phyloP scores from a whole-genome alignment of 1,140 invertebrate species.

The Atta colombica region DNA sequence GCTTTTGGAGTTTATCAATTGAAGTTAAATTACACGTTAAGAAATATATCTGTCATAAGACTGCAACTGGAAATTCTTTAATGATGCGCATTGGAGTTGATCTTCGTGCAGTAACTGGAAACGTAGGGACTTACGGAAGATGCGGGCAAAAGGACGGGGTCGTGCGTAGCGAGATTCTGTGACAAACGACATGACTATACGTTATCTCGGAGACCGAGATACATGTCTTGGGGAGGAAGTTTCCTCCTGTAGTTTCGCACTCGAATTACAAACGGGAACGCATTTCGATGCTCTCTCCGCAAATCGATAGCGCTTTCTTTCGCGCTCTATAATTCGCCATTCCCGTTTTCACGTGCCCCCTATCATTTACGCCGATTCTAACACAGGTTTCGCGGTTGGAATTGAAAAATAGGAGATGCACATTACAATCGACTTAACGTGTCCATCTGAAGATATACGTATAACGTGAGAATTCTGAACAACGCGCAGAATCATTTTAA shows the following conservation, averaged over 20 bases:
- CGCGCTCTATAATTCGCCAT: conserved; percentile 47
- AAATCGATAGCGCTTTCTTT: conserved; percentile 45
- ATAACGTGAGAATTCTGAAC: neutral
- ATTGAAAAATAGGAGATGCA: conserved; percentile 38
- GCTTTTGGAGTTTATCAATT: conserved; percentile 43
- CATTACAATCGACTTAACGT: neutral
- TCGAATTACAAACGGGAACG: conserved; percentile 59
- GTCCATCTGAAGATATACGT: conserved; percentile 15
- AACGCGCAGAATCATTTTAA: neutral
- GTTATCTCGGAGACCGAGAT: conserved; percentile 61
- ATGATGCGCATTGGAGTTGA: conserved; percentile 49
- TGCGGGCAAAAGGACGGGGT: conserved; percentile 24
- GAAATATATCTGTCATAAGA: conserved; percentile 50
- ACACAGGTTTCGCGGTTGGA: conserved; percentile 26
- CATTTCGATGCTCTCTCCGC: conserved; percentile 44
- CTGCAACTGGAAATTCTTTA: conserved; percentile 58
- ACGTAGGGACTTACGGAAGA: conserved; percentile 42
- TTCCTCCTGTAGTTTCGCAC: conserved; percentile 52
- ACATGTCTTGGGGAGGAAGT: conserved; percentile 57
- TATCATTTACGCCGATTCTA: conserved; percentile 26
- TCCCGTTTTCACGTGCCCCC: conserved; percentile 31
- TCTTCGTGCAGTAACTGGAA: conserved; percentile 51
- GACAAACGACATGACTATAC: conserved; percentile 58
- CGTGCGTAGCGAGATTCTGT: conserved; percentile 59
- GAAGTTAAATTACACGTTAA: conserved; percentile 56